Base-by-base conservation (phyloP, 2,797 vertebrate genomes). In the Spea hammondii region DNA sequence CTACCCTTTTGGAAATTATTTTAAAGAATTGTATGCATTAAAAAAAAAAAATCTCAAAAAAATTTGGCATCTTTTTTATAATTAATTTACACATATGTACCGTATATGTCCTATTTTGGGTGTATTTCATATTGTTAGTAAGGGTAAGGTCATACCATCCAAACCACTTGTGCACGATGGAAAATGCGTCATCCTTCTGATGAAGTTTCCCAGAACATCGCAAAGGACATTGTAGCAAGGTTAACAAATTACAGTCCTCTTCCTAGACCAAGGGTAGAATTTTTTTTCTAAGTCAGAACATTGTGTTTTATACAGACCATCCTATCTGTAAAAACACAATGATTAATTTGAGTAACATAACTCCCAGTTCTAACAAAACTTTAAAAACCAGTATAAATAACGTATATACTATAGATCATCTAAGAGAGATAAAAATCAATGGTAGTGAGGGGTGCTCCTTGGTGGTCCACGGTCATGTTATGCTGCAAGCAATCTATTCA, bases 241-340 rank as follows among this genome's bases (percentile, higher is more conserved):
- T 64, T 74, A 69, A 79, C 78, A 74, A 74, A 79, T 54, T 65
- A 46, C 49, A 79, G 78, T 44, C 57, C 62, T 49, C 72, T 79
- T 62, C 50, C n/a, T 12, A 64, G 48, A 47, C 51, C 49, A 8
- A 17, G 17, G 59, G 53, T 48, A 51, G 8, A 55, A 44, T 44
- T 67, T 65, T 55, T 54, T 65, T 65, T 44, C 50, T 50, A 50
- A 45, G 70, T 71, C 77, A 72, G 64, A 11, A 49, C 70, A 67
- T 5, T 7, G 47, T 17, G 17, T 55, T 68, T 68, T 55, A 73
- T 60, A 73, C 77, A 65, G 51, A 2, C 32, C n/a, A 32, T 10
- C 13, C 68, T 71, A 45, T 9, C 59, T 71, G 48, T 60, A 77
- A 62, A 62, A 64, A 14, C 49, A 51, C 9, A 51, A 60, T 50